Conservation (phyloP, 2,888 invertebrate genomes). For the Trachelus stipa region DNA sequence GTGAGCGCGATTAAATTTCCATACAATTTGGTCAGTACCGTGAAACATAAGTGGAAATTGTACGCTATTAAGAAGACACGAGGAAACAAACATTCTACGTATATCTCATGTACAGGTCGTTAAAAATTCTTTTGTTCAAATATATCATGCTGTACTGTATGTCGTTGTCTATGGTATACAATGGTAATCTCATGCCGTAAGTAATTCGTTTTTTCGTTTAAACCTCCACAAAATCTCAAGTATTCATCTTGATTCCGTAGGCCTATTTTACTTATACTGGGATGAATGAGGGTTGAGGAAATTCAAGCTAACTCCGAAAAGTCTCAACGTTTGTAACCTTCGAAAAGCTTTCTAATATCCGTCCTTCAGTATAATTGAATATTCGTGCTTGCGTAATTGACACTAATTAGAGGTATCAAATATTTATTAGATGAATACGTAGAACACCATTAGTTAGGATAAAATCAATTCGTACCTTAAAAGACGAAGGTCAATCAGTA, state of each 20-base stretch:
- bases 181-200: not conserved
- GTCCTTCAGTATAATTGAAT: not conserved
- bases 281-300: not conserved
- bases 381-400: not conserved
- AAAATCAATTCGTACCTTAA: not conserved
- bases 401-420: not conserved
- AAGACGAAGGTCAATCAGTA: not conserved
- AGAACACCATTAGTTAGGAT: not conserved
- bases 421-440: not conserved
- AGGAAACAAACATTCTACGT: not conserved
- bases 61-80: not conserved
- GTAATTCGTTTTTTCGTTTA: not conserved
- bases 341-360: too few species aligned
- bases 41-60: not conserved
- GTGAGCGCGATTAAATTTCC: not conserved
- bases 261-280: not conserved
- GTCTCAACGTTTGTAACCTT: too few species aligned
- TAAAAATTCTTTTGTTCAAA: not conserved
- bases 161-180: not conserved
- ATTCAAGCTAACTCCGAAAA: not conserved
- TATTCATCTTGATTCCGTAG: not conserved
- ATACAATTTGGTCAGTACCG: not conserved
- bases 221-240: not conserved
- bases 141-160: not conserved
- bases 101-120: not conserved